Conservation (phyloP, 2,113 vertebrate genomes). For the Gadus macrocephalus region DNA sequence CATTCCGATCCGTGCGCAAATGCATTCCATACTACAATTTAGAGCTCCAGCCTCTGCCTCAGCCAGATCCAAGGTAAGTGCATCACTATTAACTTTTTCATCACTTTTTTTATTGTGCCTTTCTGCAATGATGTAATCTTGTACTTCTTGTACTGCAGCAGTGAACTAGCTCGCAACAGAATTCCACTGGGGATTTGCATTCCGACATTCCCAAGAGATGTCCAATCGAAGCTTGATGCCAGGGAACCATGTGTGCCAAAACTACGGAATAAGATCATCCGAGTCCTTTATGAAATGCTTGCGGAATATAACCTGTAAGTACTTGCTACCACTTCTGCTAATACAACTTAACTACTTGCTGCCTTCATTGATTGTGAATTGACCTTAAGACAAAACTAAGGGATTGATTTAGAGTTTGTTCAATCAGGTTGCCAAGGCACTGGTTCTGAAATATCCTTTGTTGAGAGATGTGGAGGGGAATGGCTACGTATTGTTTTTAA, state of each 20-base stretch:
- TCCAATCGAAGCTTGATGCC: not conserved
- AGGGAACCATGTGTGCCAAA: not conserved
- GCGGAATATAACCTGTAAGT: constrained; percentile 4
- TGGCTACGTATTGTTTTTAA: constrained; percentile 14
- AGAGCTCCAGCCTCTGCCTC: no score
- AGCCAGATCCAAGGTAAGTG: no score
- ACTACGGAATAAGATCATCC: not conserved
- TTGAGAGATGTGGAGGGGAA: constrained; percentile 22
- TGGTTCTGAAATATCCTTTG: constrained; percentile 25
- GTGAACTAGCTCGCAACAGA: constrained; percentile 7
- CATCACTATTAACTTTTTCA: no score
- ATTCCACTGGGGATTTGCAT: constrained; percentile 1
- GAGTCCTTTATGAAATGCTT: not conserved
- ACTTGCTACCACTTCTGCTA: not conserved
- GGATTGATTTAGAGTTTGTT: constrained; percentile 13
- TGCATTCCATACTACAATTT: no score
- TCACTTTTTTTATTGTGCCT: no score
- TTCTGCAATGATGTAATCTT: not conserved
- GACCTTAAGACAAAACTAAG: constrained; percentile 7
- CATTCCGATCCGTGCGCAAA: no score
- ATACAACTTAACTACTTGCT: not conserved
- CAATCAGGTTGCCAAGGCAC: constrained; percentile 3
- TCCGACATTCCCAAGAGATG: constrained; percentile 11
- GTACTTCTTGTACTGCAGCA: constrained; percentile 15
- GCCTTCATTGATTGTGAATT: not conserved